Percentiles rank a stretch among this genome's conserved stretches.
Conservation (phyloP, 2,888 invertebrate genomes). For the Dorcus hopei region DNA sequence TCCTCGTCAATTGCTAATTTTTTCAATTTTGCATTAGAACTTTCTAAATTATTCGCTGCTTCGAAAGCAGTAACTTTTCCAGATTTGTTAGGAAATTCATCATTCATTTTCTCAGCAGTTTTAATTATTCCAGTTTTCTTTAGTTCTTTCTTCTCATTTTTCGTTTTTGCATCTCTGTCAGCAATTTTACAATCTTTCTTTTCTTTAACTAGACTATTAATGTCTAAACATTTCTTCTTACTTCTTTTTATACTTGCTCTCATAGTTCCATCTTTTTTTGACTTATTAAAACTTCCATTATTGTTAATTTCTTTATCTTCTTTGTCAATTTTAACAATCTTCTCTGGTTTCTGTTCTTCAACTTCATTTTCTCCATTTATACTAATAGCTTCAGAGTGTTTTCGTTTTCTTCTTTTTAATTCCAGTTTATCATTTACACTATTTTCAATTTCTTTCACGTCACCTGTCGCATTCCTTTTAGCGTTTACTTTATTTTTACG, state of each 20-base stretch:
- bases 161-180: conserved; percentile 6
- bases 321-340: conserved; percentile 5
- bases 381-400: too few species aligned
- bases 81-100: too few species aligned
- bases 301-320: conserved; percentile 16
- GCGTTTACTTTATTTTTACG: too few species aligned
- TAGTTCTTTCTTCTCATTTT: conserved; percentile 19
- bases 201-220: not conserved
- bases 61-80: not conserved
- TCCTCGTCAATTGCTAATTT: conserved; percentile 12
- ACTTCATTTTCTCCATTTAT: too few species aligned
- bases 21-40: conserved; percentile 29
- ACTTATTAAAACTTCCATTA: conserved; percentile 10
- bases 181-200: conserved; percentile 1
- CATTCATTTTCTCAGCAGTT: too few species aligned
- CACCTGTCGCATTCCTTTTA: too few species aligned
- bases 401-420: too few species aligned
- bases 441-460: too few species aligned
- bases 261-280: conserved; percentile 5
- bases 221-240: not conserved
- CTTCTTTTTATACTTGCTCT: conserved; percentile 8
- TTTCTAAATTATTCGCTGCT: not conserved
- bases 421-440: too few species aligned
- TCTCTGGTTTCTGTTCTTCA: not conserved
- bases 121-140: too few species aligned